These are phyloP conservation scores for Sesamia nonagrioides DNA, from an alignment of 1,140 invertebrate species.

Conservation along the genomic window DNA sequence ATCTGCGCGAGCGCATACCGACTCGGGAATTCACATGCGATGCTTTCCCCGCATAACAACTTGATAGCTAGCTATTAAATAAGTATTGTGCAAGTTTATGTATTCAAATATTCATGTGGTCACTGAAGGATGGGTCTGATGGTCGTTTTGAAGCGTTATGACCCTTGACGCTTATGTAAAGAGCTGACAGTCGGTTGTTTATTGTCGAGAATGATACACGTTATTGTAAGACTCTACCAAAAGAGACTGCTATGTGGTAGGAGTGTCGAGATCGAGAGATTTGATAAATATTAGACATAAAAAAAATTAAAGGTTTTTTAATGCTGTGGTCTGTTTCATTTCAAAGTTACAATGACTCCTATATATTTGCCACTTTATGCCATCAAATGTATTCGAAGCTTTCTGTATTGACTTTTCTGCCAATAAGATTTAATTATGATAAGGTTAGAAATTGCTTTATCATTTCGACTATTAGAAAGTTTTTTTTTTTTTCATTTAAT, in stretches of 20 bases:
- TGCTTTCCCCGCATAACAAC: conserved; percentile 19
- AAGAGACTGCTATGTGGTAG: not conserved
- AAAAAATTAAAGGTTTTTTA: no score
- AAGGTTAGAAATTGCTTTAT: no score
- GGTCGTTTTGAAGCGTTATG: not conserved
- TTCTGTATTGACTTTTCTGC: no score
- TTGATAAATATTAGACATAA: no score
- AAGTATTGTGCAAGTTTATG: conserved; percentile 19
- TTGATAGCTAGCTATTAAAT: conserved; percentile 33
- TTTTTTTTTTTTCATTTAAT: no score
- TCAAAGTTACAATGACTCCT: no score
- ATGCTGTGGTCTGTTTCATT: no score
- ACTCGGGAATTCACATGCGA: not conserved
- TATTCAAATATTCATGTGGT: conserved; percentile 8
- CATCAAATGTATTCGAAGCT: no score
- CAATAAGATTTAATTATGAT: no score
- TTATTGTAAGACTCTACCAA: not conserved
- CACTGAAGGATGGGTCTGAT: not conserved
- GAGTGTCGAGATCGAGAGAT: not conserved
- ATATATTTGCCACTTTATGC: no score
- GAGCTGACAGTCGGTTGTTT: not conserved
- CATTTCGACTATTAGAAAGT: no score
- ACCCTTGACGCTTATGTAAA: conserved; percentile 19
- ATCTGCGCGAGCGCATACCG: conserved; percentile 23
- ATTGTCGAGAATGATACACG: not conserved